Percentiles rank a stretch among this genome's conserved stretches.
Evolutionary conservation across 2,888 invertebrate species (phyloP).

Genomic region (Pachliopta kotzebuea): DNA sequence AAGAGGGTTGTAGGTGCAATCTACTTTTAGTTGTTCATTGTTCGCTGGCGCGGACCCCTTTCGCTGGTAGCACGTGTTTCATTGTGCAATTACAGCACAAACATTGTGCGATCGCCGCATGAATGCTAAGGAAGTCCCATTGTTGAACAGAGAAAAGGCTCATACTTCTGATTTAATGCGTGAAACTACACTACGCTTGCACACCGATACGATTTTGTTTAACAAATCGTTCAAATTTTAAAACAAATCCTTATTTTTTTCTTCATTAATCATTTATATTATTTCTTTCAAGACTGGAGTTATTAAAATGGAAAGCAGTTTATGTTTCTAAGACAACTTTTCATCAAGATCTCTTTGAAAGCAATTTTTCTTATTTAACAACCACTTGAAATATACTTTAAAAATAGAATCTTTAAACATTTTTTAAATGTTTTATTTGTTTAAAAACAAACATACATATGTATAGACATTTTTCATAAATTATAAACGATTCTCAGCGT

Average conservation of each 20-base stretch:
- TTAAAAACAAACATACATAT: too few species aligned
- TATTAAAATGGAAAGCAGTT: neutral
- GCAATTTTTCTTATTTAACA: too few species aligned
- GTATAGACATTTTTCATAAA: neutral
- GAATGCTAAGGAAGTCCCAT: constrained; percentile 56
- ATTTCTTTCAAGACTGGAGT: too few species aligned
- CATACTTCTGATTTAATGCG: constrained; percentile 18
- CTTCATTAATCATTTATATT: too few species aligned
- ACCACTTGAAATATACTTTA: too few species aligned
- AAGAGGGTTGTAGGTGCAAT: constrained; percentile 51
- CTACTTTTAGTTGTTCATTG: constrained; percentile 53
- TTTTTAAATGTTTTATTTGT: too few species aligned
- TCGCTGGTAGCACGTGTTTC: constrained; percentile 68
- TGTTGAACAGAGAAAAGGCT: constrained; percentile 36
- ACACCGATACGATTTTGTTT: neutral
- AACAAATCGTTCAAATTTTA: neutral
- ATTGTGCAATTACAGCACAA: constrained; percentile 73
- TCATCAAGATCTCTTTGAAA: too few species aligned
- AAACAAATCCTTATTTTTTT: too few species aligned
- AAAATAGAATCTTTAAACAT: too few species aligned
- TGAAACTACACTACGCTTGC: neutral
- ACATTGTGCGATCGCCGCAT: constrained; percentile 51
- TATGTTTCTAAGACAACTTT: neutral
- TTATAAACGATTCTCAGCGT: neutral
- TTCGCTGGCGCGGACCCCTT: constrained; percentile 57